phyloP scores from a whole-genome alignment of 2,113 vertebrate genomes.

The Gnathonemus echidnorhynchus region DNA sequence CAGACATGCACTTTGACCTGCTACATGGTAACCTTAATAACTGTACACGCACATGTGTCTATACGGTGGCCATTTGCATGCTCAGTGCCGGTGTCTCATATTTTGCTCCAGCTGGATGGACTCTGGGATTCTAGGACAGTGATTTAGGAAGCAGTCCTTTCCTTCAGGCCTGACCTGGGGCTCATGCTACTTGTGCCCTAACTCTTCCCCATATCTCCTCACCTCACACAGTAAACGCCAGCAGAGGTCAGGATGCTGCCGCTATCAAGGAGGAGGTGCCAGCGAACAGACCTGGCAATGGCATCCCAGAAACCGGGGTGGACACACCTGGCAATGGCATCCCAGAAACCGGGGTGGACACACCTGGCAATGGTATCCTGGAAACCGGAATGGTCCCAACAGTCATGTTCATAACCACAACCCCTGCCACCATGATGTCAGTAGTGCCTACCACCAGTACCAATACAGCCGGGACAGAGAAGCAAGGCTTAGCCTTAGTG shows the following conservation, averaged over 20 bases:
- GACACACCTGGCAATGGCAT: slow-evolving; percentile 30
- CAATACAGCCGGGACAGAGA: neutral
- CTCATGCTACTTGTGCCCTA: neutral
- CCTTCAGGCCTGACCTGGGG: neutral
- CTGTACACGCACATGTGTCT: neutral
- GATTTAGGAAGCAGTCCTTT: neutral
- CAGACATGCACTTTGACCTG: neutral
- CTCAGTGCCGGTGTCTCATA: neutral
- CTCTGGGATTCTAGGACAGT: neutral
- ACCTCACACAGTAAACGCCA: slow-evolving; percentile 55
- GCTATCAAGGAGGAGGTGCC: slow-evolving; percentile 53
- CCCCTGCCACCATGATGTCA: slow-evolving; percentile 24
- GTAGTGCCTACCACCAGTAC: neutral
- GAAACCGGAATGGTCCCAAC: slow-evolving; percentile 29
- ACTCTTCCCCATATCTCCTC: neutral
- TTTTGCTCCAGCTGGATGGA: neutral
- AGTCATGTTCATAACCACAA: slow-evolving; percentile 26
- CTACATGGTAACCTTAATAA: neutral
- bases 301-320: slow-evolving; percentile 26
- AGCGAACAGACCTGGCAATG: slow-evolving; percentile 42
- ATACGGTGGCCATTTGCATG: neutral
- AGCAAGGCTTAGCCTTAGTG: neutral
- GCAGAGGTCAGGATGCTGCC: slow-evolving; percentile 42
- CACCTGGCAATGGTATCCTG: slow-evolving; percentile 11
- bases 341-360: slow-evolving; percentile 37